A percentile compares a stretch with the other conserved stretches of the same genome.
Evolutionary conservation across 2,888 invertebrate genomes (phyloP).

Genomic region (Apoda limacodes): DNA sequence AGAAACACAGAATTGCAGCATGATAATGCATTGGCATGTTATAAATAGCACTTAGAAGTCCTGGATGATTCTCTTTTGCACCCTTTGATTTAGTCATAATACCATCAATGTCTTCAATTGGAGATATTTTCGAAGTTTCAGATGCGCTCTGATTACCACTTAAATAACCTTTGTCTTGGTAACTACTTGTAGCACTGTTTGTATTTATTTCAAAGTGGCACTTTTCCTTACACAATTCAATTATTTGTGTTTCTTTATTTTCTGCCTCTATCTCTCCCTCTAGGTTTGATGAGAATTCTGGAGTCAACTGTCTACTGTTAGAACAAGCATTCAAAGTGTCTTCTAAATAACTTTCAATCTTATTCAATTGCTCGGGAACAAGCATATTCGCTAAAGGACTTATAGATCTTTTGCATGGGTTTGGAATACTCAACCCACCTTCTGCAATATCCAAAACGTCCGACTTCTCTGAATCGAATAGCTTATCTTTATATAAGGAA

Average conservation of each 20-base stretch:
- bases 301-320: conserved; percentile 17
- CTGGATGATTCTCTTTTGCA: conserved; percentile 36
- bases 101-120: conserved; percentile 16
- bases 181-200: conserved; percentile 18
- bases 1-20: conserved; percentile 59
- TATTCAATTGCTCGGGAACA: conserved; percentile 51
- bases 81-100: conserved; percentile 37
- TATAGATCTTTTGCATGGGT: conserved; percentile 25
- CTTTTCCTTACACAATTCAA: no score
- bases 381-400: conserved; percentile 47
- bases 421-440: no score
- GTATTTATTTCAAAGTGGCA: conserved; percentile 19
- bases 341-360: conserved; percentile 55
- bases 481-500: conserved; percentile 44
- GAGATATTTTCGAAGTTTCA: no score
- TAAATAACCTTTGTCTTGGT: conserved; percentile 18
- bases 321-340: conserved; percentile 51
- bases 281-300: not conserved
- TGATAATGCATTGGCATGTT: conserved; percentile 66
- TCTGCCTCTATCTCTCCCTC: conserved; percentile 20
- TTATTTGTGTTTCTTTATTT: conserved; percentile 14
- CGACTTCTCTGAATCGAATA: conserved; percentile 11
- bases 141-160: no score
- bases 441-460: conserved; percentile 21
- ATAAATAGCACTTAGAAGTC: conserved; percentile 48